Evolutionary conservation across 2,113 vertebrate genomes (phyloP), one percentile per base, ranked within the genome.

Genomic region (Labrus mixtus): DNA sequence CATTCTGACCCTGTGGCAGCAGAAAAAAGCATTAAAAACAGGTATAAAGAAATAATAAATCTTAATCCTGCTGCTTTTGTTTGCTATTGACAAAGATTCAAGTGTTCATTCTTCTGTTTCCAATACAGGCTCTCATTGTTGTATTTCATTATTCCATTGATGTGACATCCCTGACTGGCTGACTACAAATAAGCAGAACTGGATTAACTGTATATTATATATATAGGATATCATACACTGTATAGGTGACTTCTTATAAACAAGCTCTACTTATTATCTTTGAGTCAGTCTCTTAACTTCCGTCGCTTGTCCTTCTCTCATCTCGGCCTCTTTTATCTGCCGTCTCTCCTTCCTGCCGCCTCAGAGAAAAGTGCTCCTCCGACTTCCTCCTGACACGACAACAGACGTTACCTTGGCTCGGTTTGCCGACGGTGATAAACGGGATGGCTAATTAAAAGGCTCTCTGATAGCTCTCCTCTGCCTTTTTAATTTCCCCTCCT

Each of bases 361-460:
- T 77, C 74, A 17, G 63, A 79, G 72, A 53, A 68, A 78, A 72
- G 51, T 64, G 63, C 59, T 60, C 73, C 22, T 64, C 67, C 43
- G 19, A 71, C 64, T 84, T 75, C 61, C 79, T 84, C 77, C 69
- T 50, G 58, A 66, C 83, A 67, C 51, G 70, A 84, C 87, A 85
- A 70, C 85, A 90, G 90, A 88, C 81, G 71, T 76, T 39, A 78
- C 69, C 75, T 87, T 79, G 69, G 73, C 41, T 78, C 5, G 61
- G 57, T 73, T 65, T 76, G 85, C 88, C 76, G 15, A 56, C 55
- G 72, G 85, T 81, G 85, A 92, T 91, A 84, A 92, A 89, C 57
- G 41, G 68, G 78, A 79, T 53, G 79, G 83, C 85, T 91, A 92
- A 93, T 94, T 93, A 93, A 90, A 91, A 89, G 77, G 54, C 57